A percentile compares a stretch with the other conserved stretches of the same genome.
phyloP scores from a whole-genome alignment of 2,888 invertebrate species.

The Steinernema scapterisci region DNA sequence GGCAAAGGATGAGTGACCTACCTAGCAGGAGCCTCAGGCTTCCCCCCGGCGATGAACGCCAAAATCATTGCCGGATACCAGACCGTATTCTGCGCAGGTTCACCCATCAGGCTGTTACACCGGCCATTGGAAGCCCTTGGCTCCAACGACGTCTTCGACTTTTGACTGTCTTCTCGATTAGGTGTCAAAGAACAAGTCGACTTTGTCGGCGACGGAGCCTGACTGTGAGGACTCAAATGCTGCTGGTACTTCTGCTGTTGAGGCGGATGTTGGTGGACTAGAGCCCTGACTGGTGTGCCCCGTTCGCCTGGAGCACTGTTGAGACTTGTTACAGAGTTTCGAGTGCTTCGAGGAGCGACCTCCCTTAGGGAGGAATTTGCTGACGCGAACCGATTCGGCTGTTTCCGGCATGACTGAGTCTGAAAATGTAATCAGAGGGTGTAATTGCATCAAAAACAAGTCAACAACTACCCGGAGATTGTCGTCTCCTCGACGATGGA shows the following conservation, averaged over 20 bases:
- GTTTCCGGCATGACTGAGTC: slow-evolving; percentile 25
- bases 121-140: not conserved
- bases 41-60: slow-evolving; percentile 39
- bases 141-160: slow-evolving; percentile 1
- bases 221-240: not conserved
- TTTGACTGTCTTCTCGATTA: not conserved
- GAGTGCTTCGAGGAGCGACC: not conserved
- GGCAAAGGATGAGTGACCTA: too few species aligned
- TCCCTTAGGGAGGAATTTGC: not conserved
- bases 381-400: slow-evolving; percentile 5
- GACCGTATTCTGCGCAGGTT: slow-evolving; percentile 43
- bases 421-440: slow-evolving; percentile 28
- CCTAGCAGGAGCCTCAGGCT: not conserved
- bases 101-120: slow-evolving; percentile 31
- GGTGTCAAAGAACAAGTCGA: not conserved
- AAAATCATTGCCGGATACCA: slow-evolving; percentile 52
- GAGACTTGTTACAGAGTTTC: not conserved
- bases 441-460: slow-evolving; percentile 25
- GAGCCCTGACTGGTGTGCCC: not conserved
- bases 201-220: not conserved
- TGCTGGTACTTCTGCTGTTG: not conserved
- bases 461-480: not conserved
- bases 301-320: not conserved
- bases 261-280: not conserved
- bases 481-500: slow-evolving; percentile 52